Evolutionary conservation across 2,888 invertebrate species (phyloP).

Genomic region (Philereme transversata): DNA sequence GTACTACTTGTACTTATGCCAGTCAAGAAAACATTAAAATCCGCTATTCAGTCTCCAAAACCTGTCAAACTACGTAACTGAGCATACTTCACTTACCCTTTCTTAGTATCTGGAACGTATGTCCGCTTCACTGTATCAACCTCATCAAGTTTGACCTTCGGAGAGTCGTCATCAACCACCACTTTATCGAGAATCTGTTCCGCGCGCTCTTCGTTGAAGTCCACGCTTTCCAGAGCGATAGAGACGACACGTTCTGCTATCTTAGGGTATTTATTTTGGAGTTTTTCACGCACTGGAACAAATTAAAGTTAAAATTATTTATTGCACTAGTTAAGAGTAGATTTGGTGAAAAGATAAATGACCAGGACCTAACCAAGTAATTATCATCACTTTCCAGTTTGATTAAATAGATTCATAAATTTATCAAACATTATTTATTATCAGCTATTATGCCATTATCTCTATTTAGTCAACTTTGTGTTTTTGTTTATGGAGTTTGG

Average conservation of each 20-base stretch:
- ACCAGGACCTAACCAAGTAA: too few relatives aligned
- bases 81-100: slow-evolving; percentile 54
- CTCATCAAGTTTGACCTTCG: slow-evolving; percentile 49
- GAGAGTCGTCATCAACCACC: slow-evolving; percentile 85
- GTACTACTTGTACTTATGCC: too few relatives aligned
- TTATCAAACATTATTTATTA: too few relatives aligned
- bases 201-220: slow-evolving; percentile 92
- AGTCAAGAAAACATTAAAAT: not conserved
- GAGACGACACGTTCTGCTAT: slow-evolving; percentile 92
- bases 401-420: too few relatives aligned
- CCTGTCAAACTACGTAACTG: slow-evolving; percentile 1
- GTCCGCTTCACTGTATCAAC: slow-evolving; percentile 49
- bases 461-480: too few relatives aligned
- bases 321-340: too few relatives aligned
- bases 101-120: slow-evolving; percentile 47
- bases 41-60: slow-evolving; percentile 14
- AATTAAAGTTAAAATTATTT: too few relatives aligned
- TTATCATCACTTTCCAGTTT: too few relatives aligned
- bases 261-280: slow-evolving; percentile 89
- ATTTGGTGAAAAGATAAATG: too few relatives aligned
- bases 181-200: slow-evolving; percentile 91
- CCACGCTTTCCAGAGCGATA: slow-evolving; percentile 94
- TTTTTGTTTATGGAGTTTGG: too few relatives aligned
- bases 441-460: too few relatives aligned
- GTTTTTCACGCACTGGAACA: slow-evolving; percentile 87